phyloP scores from a whole-genome alignment of 1,140 invertebrate species.

The Sycobia sp. region DNA sequence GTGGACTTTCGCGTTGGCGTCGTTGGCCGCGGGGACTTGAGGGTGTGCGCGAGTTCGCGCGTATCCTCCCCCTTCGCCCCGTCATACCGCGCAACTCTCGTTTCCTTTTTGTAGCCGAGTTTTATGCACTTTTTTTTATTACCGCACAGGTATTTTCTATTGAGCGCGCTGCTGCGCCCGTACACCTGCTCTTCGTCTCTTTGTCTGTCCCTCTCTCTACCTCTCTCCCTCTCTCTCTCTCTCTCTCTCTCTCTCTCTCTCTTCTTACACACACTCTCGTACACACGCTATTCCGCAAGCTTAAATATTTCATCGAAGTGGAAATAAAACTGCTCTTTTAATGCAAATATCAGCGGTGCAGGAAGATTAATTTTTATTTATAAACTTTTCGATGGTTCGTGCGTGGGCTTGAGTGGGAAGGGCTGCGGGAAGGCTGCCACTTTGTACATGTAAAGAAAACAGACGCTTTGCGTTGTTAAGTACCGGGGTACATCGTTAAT shows the following conservation, averaged over 20 bases:
- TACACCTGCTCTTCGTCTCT: background rate
- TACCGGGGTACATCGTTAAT: no score
- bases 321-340: constrained; percentile 10
- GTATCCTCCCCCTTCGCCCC: no score
- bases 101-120: no score
- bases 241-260: background rate
- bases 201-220: background rate
- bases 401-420: background rate
- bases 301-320: constrained; percentile 22
- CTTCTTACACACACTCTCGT: background rate
- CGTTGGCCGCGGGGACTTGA: no score
- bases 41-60: no score
- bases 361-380: constrained; percentile 26
- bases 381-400: background rate
- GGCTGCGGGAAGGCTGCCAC: no score
- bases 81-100: no score
- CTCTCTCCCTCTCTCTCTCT: constrained; percentile 3
- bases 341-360: constrained; percentile 10
- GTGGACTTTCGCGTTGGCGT: no score
- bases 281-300: constrained; percentile 1
- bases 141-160: constrained; percentile 28
- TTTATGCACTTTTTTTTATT: no score
- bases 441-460: no score
- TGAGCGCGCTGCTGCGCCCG: background rate
- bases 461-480: no score